phyloP scores from a whole-genome alignment of 2,113 vertebrate species.

The Mustelus asterias region DNA sequence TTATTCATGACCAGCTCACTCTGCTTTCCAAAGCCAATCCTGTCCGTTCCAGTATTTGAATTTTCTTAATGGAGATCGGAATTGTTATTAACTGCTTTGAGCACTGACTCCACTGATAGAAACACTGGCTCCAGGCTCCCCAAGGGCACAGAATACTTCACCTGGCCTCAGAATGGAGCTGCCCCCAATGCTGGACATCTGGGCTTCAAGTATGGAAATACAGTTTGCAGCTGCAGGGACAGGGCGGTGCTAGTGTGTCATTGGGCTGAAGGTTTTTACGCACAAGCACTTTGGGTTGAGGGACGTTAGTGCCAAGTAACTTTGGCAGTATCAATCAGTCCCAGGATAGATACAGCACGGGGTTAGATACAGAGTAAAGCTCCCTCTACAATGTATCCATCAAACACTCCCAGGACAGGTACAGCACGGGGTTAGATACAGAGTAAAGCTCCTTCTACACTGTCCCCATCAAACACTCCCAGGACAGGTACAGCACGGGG shows the following conservation, averaged over 20 bases:
- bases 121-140: background rate
- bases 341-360: background rate
- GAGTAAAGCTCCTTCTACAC: background rate
- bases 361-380: background rate
- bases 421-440: background rate
- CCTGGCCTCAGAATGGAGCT: background rate
- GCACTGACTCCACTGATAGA: background rate
- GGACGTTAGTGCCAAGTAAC: background rate
- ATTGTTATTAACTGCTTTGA: background rate
- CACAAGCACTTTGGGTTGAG: background rate
- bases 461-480: background rate
- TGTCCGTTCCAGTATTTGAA: background rate
- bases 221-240: background rate
- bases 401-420: background rate
- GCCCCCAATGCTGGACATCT: background rate
- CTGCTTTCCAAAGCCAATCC: background rate
- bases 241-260: background rate
- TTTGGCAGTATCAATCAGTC: background rate
- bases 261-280: background rate
- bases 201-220: background rate
- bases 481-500: background rate
- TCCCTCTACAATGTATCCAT: background rate
- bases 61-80: background rate
- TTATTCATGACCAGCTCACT: constrained; percentile 18
- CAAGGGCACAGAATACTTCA: background rate